Percentiles rank a stretch among this genome's conserved stretches.
phyloP scores from a whole-genome alignment of 2,888 invertebrate species.

The Xanthorhoe designata region DNA sequence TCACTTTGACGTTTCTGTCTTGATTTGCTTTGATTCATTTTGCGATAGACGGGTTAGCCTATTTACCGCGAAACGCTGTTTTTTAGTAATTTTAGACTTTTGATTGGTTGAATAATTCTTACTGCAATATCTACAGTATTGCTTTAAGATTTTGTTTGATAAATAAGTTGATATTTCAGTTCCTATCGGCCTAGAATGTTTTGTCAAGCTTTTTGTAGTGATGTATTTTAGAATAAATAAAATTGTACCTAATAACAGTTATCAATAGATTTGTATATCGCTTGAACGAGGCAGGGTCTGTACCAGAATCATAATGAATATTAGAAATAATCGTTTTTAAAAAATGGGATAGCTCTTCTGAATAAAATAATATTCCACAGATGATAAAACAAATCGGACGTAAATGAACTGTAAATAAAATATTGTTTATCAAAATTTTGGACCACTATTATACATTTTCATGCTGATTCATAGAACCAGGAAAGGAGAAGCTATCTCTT shows the following conservation, averaged over 20 bases:
- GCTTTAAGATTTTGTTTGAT: slow-evolving; percentile 41
- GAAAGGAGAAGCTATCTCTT: slow-evolving; percentile 78
- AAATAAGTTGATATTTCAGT: slow-evolving; percentile 62
- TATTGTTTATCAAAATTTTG: slow-evolving; percentile 56
- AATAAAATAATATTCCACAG: slow-evolving; percentile 47
- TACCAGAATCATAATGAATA: slow-evolving; percentile 74
- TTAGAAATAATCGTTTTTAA: slow-evolving; percentile 60
- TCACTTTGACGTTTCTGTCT: slow-evolving; percentile 38
- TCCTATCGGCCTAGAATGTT: slow-evolving; percentile 82
- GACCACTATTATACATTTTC: slow-evolving; percentile 76
- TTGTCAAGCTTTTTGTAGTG: slow-evolving; percentile 71
- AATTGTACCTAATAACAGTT: slow-evolving; percentile 41
- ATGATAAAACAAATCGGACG: slow-evolving; percentile 15
- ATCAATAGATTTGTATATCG: slow-evolving; percentile 69
- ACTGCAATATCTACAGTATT: slow-evolving; percentile 4
- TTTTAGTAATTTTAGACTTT: slow-evolving; percentile 52
- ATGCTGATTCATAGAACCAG: slow-evolving; percentile 75
- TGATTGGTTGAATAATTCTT: slow-evolving; percentile 45
- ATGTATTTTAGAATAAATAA: slow-evolving; percentile 58
- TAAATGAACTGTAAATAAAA: slow-evolving; percentile 15
- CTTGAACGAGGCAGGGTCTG: slow-evolving; percentile 84
- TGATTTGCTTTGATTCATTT: slow-evolving; percentile 27
- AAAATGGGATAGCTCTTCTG: slow-evolving; percentile 75
- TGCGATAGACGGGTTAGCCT: slow-evolving; percentile 23
- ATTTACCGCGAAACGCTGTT: slow-evolving; percentile 13